Percentiles rank a stretch among this genome's conserved stretches.
Evolutionary conservation across 2,113 vertebrate genomes (phyloP).

Genomic region (Nestor notabilis): DNA sequence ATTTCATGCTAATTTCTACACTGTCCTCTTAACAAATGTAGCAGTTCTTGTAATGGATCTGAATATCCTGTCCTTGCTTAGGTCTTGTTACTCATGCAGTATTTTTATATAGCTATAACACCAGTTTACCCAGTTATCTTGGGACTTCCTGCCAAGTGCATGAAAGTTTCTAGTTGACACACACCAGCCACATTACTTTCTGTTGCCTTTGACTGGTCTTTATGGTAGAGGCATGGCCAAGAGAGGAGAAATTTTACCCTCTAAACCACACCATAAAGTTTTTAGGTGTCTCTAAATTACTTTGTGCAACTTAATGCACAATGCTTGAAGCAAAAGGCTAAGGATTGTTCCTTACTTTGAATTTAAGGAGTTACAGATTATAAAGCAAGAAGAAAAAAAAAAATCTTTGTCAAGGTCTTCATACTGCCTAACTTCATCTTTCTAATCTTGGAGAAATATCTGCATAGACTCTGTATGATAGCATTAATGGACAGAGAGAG

Average conservation of each 20-base stretch:
- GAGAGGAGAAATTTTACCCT: background rate
- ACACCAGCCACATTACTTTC: background rate
- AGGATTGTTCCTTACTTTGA: background rate
- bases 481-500: background rate
- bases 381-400: background rate
- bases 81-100: background rate
- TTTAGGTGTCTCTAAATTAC: background rate
- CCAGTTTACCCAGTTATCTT: background rate
- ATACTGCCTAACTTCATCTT: background rate
- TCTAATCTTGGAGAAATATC: background rate
- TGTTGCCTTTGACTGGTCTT: background rate
- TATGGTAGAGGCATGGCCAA: background rate
- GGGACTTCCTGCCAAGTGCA: background rate
- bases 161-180: background rate
- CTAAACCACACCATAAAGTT: background rate
- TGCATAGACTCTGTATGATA: background rate
- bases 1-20: background rate
- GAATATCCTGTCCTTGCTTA: background rate
- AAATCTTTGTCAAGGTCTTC: background rate
- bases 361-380: background rate
- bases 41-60: background rate
- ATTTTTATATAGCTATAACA: background rate
- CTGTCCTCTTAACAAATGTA: background rate
- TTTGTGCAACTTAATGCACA: background rate
- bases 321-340: background rate